Conservation (phyloP, 2,113 vertebrate species). For the Chaetodon trifascialis region DNA sequence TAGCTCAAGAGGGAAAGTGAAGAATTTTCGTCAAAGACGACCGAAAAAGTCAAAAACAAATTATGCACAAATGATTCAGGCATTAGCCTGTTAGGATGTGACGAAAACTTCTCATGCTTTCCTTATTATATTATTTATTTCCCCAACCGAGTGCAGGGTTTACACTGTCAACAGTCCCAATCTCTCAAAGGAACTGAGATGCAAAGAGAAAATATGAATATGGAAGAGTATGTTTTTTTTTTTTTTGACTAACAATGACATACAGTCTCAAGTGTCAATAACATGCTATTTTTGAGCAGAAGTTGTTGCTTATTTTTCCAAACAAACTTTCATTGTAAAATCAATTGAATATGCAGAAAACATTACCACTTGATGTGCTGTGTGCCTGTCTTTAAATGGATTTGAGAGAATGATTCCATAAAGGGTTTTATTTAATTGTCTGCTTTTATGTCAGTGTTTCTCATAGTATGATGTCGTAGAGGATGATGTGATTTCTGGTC, state of each 20-base stretch:
- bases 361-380: slow-evolving; percentile 59
- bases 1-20: slow-evolving; percentile 66
- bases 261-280: slow-evolving; percentile 41
- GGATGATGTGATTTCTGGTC: not conserved
- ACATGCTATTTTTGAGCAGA: slow-evolving; percentile 52
- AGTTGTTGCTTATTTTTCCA: slow-evolving; percentile 66
- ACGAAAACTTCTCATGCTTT: slow-evolving; percentile 10
- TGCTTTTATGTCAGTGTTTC: slow-evolving; percentile 21
- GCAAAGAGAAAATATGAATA: slow-evolving; percentile 49
- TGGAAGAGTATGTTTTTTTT: slow-evolving; percentile 27
- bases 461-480: not conserved
- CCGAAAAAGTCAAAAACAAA: not conserved
- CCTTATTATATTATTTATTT: slow-evolving; percentile 77
- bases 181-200: slow-evolving; percentile 50
- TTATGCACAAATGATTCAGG: slow-evolving; percentile 48
- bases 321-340: slow-evolving; percentile 64
- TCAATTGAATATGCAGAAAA: slow-evolving; percentile 59
- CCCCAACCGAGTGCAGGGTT: slow-evolving; percentile 60
- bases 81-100: not conserved
- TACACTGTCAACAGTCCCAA: slow-evolving; percentile 58
- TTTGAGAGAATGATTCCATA: slow-evolving; percentile 55
- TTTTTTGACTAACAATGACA: slow-evolving; percentile 33
- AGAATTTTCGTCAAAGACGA: slow-evolving; percentile 42
- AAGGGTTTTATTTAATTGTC: slow-evolving; percentile 51
- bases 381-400: slow-evolving; percentile 68